Base-by-base conservation (phyloP, 1,140 invertebrate genomes). In the Zaprionus kolodkinae region DNA sequence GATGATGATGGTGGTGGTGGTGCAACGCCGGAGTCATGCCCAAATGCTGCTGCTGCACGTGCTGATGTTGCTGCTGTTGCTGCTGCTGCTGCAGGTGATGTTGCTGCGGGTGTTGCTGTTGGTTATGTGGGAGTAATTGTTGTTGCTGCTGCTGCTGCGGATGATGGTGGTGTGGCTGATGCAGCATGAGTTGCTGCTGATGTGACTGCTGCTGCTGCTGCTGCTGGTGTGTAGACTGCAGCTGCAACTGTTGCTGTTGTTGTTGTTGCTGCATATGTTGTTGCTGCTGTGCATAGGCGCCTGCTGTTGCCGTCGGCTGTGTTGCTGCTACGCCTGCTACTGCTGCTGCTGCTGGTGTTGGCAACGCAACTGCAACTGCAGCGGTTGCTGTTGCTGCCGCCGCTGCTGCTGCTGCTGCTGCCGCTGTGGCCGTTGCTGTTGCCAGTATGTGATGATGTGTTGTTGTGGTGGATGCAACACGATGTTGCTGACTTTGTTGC, bases 391-490 rank as follows among this genome's bases (percentile, higher is more conserved):
- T 65, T 11, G 81, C 69, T 36, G 89, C 75, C 21, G 78, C 76
- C 27, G 87, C 71, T 55, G 82, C 68, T 59, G 80, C 56, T 15
- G 76, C 70, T 61, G 89, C 64, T 36, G 91, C 76, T n/a, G 88
- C 67, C 13, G 89, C 82, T 59, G 91, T 85, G 30, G 85, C 76
- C 30, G 88, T 86, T 57, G 89, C 75, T 50, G 90, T 78, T 61
- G 90, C 83, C 79, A 91, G 59, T 83, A 91, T 91, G 45, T 91
- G 88, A 91, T 91, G 88, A 91, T 91, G 90, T 69, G 76, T 91
- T 54, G 86, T 86, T 13, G 76, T 91, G 56, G 82, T 78, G 12
- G 87, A 72, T 77, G 85, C 85, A 45, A 15, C 40, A 55, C 85
- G 86, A 64, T 87, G 83, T 76, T 91, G 91, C 82, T 91, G 91